Evolutionary conservation across 2,797 vertebrate genomes (phyloP).

Genomic region (Simalia tracyae): DNA sequence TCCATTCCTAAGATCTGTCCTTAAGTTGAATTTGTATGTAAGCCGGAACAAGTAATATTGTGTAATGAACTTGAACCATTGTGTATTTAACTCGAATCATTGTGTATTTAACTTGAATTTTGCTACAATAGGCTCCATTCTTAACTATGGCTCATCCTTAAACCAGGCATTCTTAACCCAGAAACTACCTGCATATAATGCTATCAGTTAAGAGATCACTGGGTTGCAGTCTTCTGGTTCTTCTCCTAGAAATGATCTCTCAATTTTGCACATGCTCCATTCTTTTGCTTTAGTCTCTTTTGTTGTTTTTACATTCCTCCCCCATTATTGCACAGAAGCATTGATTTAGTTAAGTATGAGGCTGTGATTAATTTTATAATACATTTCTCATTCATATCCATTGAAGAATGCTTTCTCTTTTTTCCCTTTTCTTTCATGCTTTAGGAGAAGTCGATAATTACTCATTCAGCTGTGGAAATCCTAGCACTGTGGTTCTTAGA

Average conservation of each 20-base stretch:
- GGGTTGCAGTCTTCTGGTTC: constrained; percentile 41
- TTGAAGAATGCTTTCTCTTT: background rate
- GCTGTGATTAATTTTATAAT: constrained; percentile 42
- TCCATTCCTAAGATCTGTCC: too few species aligned
- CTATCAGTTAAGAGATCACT: constrained; percentile 50
- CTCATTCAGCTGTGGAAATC: constrained; percentile 34
- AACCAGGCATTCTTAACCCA: too few species aligned
- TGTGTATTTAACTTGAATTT: too few species aligned
- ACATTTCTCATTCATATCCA: constrained; percentile 25
- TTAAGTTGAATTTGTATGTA: too few species aligned
- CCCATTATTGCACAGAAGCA: constrained; percentile 25
- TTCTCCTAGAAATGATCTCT: constrained; percentile 46
- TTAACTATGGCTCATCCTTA: too few species aligned
- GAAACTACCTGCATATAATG: constrained; percentile 14
- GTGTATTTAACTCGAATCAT: too few species aligned
- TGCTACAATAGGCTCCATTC: too few species aligned
- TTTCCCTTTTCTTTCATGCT: constrained; percentile 11
- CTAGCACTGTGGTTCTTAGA: background rate
- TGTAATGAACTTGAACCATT: too few species aligned
- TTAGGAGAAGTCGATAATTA: constrained; percentile 25
- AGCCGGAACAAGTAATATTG: too few species aligned
- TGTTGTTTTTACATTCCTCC: background rate
- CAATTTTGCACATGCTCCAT: constrained; percentile 39
- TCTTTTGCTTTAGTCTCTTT: constrained; percentile 32
- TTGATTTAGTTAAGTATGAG: constrained; percentile 35